A percentile compares a stretch with the other conserved stretches of the same genome.
Conservation (phyloP, 2,888 invertebrate genomes). For the Drosophila peninsularis region DNA sequence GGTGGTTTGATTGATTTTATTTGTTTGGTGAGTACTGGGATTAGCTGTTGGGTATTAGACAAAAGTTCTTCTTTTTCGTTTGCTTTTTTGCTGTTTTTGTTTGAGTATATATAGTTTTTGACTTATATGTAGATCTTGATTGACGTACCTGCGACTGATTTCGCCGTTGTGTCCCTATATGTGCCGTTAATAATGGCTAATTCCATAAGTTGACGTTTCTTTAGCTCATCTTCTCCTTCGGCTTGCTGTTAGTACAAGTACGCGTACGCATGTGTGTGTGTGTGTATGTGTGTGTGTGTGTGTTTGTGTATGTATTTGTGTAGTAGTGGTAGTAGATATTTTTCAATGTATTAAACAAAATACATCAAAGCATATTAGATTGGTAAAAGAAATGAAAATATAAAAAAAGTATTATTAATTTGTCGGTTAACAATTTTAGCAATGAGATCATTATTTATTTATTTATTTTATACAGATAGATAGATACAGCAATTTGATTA, state of each 20-base stretch:
- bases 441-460: constrained; percentile 47
- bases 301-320: constrained; percentile 53
- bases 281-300: constrained; percentile 35
- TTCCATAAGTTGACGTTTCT: constrained; percentile 99
- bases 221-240: constrained; percentile 99
- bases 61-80: constrained; percentile 17
- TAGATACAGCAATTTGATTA: constrained; percentile 50
- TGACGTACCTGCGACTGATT: constrained; percentile 92
- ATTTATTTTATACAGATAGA: constrained; percentile 50
- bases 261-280: constrained; percentile 43
- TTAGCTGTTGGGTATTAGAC: constrained; percentile 58
- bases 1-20: background rate
- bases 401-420: constrained; percentile 63
- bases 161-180: constrained; percentile 97
- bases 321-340: constrained; percentile 44
- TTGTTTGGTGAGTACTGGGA: constrained; percentile 46
- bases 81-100: constrained; percentile 22
- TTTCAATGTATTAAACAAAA: constrained; percentile 78
- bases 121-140: constrained; percentile 33
- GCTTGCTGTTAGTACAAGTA: constrained; percentile 90
- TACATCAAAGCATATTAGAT: constrained; percentile 78
- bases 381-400: constrained; percentile 69
- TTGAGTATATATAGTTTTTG: constrained; percentile 24
- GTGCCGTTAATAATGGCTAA: constrained; percentile 99
- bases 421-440: constrained; percentile 67